These are phyloP conservation scores for Sterna hirundo DNA, from an alignment of 2,113 vertebrate genomes.

Conservation along the genomic window DNA sequence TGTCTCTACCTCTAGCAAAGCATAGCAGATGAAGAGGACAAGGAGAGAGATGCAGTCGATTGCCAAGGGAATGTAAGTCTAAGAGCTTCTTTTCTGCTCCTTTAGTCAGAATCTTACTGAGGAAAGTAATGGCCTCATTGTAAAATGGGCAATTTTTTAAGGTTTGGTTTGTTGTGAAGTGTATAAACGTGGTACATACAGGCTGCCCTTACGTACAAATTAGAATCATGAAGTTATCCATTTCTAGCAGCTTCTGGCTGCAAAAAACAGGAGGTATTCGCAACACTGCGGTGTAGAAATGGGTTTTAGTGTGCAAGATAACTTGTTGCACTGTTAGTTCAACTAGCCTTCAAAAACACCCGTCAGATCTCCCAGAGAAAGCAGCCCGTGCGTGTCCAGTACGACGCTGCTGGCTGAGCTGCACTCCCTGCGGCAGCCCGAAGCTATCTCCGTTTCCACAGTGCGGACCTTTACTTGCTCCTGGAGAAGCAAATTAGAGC, in stretches of 20 bases:
- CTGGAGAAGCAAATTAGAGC: background rate
- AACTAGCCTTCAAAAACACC: background rate
- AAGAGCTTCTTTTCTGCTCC: background rate
- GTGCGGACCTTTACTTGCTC: background rate
- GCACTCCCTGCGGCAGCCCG: background rate
- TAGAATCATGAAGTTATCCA: background rate
- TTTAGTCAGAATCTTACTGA: background rate
- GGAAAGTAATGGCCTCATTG: background rate
- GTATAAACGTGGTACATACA: background rate
- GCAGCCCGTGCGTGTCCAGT: background rate
- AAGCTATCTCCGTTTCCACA: background rate
- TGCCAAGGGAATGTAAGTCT: slow-evolving; percentile 78
- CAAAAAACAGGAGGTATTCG: background rate
- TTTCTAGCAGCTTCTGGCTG: background rate
- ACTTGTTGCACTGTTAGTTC: background rate
- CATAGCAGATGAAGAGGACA: slow-evolving; percentile 73
- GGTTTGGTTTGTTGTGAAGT: background rate
- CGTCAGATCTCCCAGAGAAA: background rate
- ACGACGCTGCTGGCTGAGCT: background rate
- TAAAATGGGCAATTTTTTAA: background rate
- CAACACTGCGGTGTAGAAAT: background rate
- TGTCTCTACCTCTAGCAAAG: slow-evolving; percentile 74
- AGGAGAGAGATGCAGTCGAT: slow-evolving; percentile 71
- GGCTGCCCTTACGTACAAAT: background rate
- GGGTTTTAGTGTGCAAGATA: background rate